Evolutionary conservation across 2,888 invertebrate species (phyloP), one percentile per base, ranked within the genome.

Genomic region (Scaptomyza caliginosa): DNA sequence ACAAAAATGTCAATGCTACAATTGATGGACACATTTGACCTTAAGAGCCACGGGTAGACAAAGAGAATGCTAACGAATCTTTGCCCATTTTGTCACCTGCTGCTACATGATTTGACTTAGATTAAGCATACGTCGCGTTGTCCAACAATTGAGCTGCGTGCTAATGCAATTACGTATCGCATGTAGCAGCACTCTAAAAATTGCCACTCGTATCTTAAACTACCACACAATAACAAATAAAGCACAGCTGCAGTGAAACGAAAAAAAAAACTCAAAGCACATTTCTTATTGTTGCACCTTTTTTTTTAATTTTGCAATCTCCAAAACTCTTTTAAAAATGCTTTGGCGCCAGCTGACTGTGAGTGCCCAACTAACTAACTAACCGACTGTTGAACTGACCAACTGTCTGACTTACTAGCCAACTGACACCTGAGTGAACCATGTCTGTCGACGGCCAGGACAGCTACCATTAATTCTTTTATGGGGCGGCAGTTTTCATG

Each of bases 21-120:
- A 48, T 57, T 78, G 82, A 81, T 84, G 68, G 82, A 81, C 78
- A 84, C 54, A 56, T 43, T 38, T 81, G 79, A 81, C 80, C 80
- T 81, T 81, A 78, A 45, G 28, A 28, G n/a, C 45, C 17, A 28
- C n/a, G 26, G 21, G 8, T 10, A 16, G 40, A 2, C 34, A 66
- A 30, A 34, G 45, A 45, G 16, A 24, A 8, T 24, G 23, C 23
- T 7, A 23, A 7, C n/a, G n/a, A n/a, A n/a, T n/a, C n/a, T n/a
- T 23, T 23, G 24, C 24, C 32, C 32, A 32, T 32, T 55, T 54
- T 67, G 62, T 77, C 81, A 83, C 83, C 79, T 80, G 83, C 45
- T 80, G 77, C 21, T 56, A 74, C 21, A 45, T 49, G 39, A 34
- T 19, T 40, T n/a, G 21, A 26, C 24, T 17, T 19, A 19, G 39